Conservation (phyloP, 2,797 vertebrate species). For the Peromyscus aztecus region DNA sequence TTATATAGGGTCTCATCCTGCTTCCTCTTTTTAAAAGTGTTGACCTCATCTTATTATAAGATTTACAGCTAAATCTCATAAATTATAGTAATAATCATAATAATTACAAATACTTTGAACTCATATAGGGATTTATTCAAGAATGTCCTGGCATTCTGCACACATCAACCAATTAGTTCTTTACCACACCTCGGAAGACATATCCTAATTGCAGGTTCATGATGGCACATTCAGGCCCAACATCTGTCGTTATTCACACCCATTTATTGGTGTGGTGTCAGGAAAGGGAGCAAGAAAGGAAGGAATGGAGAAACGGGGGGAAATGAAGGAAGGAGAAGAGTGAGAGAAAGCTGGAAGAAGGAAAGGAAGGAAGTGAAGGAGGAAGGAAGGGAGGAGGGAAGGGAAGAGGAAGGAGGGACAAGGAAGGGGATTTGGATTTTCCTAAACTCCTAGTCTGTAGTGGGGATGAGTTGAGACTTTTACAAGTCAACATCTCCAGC, state of each 20-base stretch:
- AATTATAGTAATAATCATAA: conserved; percentile 80
- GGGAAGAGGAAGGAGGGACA: too few relatives aligned
- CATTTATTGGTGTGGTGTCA: background rate
- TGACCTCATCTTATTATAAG: conserved; percentile 81
- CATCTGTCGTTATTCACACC: conserved; percentile 14
- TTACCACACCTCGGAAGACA: conserved; percentile 50
- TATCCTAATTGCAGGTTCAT: conserved; percentile 24
- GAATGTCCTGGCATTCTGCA: conserved; percentile 75
- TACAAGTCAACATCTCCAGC: background rate
- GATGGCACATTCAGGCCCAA: background rate
- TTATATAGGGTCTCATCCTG: conserved; percentile 82
- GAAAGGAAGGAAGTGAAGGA: too few relatives aligned
- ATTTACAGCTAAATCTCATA: conserved; percentile 81
- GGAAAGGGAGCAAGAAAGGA: background rate
- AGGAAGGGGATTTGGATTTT: background rate
- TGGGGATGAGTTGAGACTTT: background rate
- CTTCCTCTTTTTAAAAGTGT: conserved; percentile 81
- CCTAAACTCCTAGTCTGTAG: background rate
- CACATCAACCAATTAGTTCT: conserved; percentile 68
- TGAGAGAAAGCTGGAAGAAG: background rate
- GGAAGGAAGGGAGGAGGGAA: too few relatives aligned
- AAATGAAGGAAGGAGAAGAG: accelerated
- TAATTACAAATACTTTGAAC: conserved; percentile 86
- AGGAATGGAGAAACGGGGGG: too few relatives aligned
- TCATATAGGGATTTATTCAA: conserved; percentile 81